Conservation (phyloP, 2,797 vertebrate genomes). For the Psittacula derbiana region DNA sequence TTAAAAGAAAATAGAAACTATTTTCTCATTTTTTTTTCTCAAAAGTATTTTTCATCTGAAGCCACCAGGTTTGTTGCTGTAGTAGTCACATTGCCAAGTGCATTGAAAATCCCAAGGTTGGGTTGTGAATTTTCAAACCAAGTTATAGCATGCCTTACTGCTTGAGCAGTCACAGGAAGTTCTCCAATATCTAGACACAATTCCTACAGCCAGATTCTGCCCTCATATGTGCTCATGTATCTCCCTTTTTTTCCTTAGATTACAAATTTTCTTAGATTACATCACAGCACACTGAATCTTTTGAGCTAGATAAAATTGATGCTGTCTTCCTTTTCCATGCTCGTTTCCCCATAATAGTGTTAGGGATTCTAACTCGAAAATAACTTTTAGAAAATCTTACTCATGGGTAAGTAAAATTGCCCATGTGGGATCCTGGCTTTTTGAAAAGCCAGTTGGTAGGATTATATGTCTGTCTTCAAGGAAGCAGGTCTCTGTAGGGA, state of each 20-base stretch:
- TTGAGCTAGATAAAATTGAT: background rate
- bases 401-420: background rate
- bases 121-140: background rate
- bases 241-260: background rate
- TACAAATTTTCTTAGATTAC: background rate
- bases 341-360: background rate
- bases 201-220: background rate
- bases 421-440: background rate
- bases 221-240: background rate
- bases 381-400: background rate
- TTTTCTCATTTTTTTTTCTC: background rate
- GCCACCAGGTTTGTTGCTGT: background rate
- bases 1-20: background rate
- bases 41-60: background rate
- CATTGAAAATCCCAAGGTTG: background rate
- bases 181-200: background rate
- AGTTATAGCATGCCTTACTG: background rate
- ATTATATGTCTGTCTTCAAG: fast-evolving
- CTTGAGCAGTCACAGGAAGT: background rate
- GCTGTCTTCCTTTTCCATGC: background rate
- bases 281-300: background rate
- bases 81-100: background rate
- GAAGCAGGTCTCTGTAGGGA: fast-evolving
- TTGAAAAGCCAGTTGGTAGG: background rate
- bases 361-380: background rate